Evolutionary conservation across 37 sponge, comb jelly and placozoan genomes (phyloP), one percentile per base, ranked within the genome.

Genomic region (Spongilla lacustris): DNA sequence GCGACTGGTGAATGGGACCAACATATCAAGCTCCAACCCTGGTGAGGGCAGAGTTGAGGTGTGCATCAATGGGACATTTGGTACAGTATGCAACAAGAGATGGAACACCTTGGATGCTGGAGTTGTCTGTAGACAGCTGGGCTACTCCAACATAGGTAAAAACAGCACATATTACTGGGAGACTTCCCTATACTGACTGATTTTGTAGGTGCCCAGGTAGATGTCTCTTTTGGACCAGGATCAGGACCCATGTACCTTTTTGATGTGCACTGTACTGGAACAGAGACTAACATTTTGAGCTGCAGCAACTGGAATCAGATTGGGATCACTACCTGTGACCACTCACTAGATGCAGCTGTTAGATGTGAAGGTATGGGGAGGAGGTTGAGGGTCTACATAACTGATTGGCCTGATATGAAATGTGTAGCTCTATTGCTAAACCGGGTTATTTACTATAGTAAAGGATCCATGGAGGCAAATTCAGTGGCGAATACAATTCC

Each of bases 291-390:
- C 69, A 73, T 87, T 0, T 74, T 87, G 27, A 58, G 22, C 36
- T 87, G 87, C 68, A 30, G 30, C 17, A 37, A 74, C 36, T 74
- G 75, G 74, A 27, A 9, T 0, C n/a, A 72, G 29, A 30, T 67
- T 10, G 9, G 22, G 28, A 48, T 49, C n/a, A 41, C 66, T 70
- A 87, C 67, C 75, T 87, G 87, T 75, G 75, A 87, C 1, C 81
- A 81, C 75, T 27, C 82, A 23, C 77, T 81, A 68, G 87, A 87
- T 81, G 87, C 76, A 26, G 87, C 75, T 24, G 81, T 87, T 17
- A 36, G 49, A 23, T 87, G 87, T 81, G 81, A 68, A 67, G 68
- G 87, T 87, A 75, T 0, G 19, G 21, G 58, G 1, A 17, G 41
- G 41, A 41, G 6, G 41, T 9, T 41, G 41, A 41, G 41, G 41